Evolutionary conservation across 2,113 vertebrate genomes (phyloP).

Genomic region (Tachysurus fulvidraco): DNA sequence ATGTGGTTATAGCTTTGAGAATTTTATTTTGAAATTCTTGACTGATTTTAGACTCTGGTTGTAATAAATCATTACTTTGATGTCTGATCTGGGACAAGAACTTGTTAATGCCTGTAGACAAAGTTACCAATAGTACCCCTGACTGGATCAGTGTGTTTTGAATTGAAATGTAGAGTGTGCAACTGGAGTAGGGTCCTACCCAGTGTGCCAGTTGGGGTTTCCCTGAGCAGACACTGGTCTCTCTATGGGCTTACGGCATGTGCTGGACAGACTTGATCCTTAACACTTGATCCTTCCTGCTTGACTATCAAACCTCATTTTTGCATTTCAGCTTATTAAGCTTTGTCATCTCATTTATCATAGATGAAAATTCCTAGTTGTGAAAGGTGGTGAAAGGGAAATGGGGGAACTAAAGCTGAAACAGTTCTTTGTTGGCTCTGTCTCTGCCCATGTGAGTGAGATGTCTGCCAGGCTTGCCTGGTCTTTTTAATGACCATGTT

Average conservation of each 20-base stretch:
- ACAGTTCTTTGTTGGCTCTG: conserved; percentile 34
- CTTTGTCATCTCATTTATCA: conserved; percentile 32
- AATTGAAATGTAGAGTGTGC: conserved; percentile 58
- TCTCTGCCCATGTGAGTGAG: conserved; percentile 25
- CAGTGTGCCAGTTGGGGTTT: conserved; percentile 61
- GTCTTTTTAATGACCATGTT: conserved; percentile 31
- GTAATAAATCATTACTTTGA: neutral
- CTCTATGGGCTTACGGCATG: conserved; percentile 42
- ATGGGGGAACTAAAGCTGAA: neutral
- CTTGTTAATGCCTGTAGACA: conserved; percentile 43
- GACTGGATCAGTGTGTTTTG: conserved; percentile 64
- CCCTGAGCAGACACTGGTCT: conserved; percentile 32
- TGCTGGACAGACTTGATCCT: conserved; percentile 29
- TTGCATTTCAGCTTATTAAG: conserved; percentile 25
- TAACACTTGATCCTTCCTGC: conserved; percentile 16
- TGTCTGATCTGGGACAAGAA: neutral
- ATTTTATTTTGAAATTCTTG: neutral
- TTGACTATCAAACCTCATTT: conserved; percentile 10
- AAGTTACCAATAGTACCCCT: conserved; percentile 58
- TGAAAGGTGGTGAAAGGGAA: conserved; percentile 1
- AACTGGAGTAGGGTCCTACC: conserved; percentile 60
- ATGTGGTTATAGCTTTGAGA: neutral
- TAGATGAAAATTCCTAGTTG: conserved; percentile 10
- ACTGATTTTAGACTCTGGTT: neutral
- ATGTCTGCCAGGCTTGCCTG: conserved; percentile 37